Conservation (phyloP, 2,113 vertebrate species). For the Piprites chloris region DNA sequence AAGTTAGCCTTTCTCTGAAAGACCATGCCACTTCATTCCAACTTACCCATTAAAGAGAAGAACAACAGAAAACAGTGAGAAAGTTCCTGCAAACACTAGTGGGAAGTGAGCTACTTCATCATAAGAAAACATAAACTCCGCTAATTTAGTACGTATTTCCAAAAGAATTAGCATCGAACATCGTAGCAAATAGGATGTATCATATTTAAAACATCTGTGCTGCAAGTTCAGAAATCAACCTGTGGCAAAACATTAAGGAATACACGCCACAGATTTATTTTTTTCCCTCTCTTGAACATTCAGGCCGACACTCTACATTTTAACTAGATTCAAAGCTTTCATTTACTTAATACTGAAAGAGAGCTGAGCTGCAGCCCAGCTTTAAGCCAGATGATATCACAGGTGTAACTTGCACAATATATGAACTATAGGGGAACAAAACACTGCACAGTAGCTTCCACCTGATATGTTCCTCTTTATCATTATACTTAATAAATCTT, state of each 20-base stretch:
- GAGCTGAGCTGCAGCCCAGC: not conserved
- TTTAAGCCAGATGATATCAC: not conserved
- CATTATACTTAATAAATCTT: slow-evolving; percentile 41
- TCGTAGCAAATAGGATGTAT: slow-evolving; percentile 1
- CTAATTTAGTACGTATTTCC: slow-evolving; percentile 17
- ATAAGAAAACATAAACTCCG: slow-evolving; percentile 25
- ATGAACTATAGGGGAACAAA: not conserved
- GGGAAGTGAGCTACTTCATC: slow-evolving; percentile 27
- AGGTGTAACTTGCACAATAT: not conserved
- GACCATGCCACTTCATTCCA: slow-evolving; percentile 50
- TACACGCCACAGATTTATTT: slow-evolving; percentile 51
- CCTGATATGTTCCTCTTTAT: not conserved
- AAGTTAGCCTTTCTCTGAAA: slow-evolving; percentile 54
- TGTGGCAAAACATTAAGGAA: slow-evolving; percentile 58
- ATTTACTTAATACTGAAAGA: slow-evolving; percentile 28
- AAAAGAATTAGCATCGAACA: slow-evolving; percentile 1
- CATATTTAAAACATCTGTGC: slow-evolving; percentile 64
- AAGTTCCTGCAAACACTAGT: not conserved
- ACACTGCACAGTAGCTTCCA: not conserved
- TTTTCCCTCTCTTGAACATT: slow-evolving; percentile 1
- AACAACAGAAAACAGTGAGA: not conserved
- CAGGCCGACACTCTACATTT: slow-evolving; percentile 34
- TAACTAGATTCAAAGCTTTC: slow-evolving; percentile 20
- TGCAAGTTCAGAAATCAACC: slow-evolving; percentile 40
- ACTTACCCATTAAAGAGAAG: slow-evolving; percentile 30